phyloP scores from a whole-genome alignment of 35 echinoderm and acorn worm genomes.

The Ptychodera flava region DNA sequence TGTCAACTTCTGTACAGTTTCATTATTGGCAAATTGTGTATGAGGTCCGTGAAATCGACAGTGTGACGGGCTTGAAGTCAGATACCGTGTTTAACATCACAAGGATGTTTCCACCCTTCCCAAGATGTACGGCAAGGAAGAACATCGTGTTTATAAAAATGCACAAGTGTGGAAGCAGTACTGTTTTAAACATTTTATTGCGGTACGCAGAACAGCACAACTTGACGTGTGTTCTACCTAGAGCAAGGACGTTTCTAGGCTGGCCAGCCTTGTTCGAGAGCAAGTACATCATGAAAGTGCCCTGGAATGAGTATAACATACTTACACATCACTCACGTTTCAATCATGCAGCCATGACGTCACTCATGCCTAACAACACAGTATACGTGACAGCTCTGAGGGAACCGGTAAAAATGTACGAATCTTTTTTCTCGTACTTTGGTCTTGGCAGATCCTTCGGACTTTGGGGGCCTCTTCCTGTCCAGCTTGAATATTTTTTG shows the following conservation, averaged over 20 bases:
- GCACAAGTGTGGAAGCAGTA: constrained; percentile 95
- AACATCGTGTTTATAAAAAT: constrained; percentile 86
- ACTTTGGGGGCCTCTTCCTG: not conserved
- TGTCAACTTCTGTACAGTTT: too few species aligned
- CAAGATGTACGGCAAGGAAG: constrained; percentile 41
- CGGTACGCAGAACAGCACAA: constrained; percentile 85
- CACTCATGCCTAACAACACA: constrained; percentile 20
- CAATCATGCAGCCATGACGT: constrained; percentile 42
- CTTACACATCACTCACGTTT: constrained; percentile 89
- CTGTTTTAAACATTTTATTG: constrained; percentile 87
- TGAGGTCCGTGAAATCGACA: too few species aligned
- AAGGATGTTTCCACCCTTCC: too few species aligned
- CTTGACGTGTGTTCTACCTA: constrained; percentile 70
- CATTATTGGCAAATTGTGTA: too few species aligned
- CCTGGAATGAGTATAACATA: constrained; percentile 55
- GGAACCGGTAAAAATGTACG: constrained; percentile 35
- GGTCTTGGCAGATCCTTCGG: not conserved
- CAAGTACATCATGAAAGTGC: constrained; percentile 48
- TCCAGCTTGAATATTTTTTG: constrained; percentile 39
- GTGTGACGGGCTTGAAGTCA: too few species aligned
- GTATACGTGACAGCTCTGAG: constrained; percentile 38
- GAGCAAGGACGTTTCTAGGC: constrained; percentile 58
- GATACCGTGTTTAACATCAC: too few species aligned
- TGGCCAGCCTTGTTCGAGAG: constrained; percentile 67
- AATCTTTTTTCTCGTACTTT: constrained; percentile 40